Evolutionary conservation across 2,113 vertebrate species (phyloP), one percentile per base, ranked within the genome.

Genomic region (Thalassoma bifasciatum): DNA sequence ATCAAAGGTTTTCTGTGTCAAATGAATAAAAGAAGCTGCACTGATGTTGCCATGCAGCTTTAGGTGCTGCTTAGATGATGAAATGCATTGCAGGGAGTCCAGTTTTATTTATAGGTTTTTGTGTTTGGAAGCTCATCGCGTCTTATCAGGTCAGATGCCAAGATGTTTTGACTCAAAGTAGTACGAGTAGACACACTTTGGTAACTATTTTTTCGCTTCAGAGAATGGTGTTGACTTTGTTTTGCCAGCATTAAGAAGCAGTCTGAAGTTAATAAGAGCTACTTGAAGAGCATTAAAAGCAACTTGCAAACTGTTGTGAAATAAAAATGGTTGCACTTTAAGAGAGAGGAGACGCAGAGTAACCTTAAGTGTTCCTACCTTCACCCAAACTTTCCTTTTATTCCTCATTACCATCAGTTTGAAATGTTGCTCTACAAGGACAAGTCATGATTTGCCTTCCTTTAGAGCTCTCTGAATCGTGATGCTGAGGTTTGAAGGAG

Each of bases 381-480:
- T 56, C 16, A 46, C 9, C 59, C 13, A 36, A 72, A 14, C 36
- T 14, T 26, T 34, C 7, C 21, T 30, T 56, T 54, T 9, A 26
- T 40, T 63, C 22, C 38, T 64, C 5, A 34, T 72, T 57, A 66
- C 12, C 37, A 26, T 40, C 11, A 9, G 38, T 9, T 30, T 30
- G 52, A 57, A 8, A 62, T 1, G 2, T 3, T 17, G n/a, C 12
- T 65, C 10, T 26, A 12, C 23, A 60, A 38, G 23, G 23, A 66
- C 54, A 42, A 22, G 23, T 22, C 50, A n/a, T 49, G 53, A 58
- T 58, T 11, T 54, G 17, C 7, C 1, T 24, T 62, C 11, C 16
- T 63, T 66, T 2, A 9, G 16, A 61, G 22, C n/a, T 24, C 60
- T 61, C 23, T 62, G 60, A 82, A 70, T 88, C 70, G 77, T 90